Conservation (phyloP, 1,140 invertebrate genomes). For the Polypedilum vanderplanki region DNA sequence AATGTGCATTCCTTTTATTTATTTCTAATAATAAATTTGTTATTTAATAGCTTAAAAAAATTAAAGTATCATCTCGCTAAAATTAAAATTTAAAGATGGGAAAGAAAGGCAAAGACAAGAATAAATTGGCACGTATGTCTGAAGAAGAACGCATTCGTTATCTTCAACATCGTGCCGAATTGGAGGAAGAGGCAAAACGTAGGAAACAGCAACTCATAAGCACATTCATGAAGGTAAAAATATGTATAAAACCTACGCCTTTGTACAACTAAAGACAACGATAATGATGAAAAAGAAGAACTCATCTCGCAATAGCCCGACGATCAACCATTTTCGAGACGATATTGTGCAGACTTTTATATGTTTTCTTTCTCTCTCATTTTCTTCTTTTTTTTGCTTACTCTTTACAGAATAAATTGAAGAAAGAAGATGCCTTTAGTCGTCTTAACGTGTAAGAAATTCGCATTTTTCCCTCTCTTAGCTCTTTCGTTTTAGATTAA, state of each 20-base stretch:
- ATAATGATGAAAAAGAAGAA: neutral
- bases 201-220: conserved; percentile 69
- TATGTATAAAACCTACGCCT: neutral
- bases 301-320: conserved; percentile 28
- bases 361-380: neutral
- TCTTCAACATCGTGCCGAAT: conserved; percentile 66
- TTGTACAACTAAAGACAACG: neutral
- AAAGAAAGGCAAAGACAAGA: conserved; percentile 63
- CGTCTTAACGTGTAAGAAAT: conserved; percentile 56
- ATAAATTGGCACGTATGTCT: conserved; percentile 70
- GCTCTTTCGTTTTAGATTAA: neutral
- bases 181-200: conserved; percentile 66
- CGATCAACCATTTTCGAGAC: conserved; percentile 22
- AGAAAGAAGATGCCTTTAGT: conserved; percentile 67
- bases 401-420: conserved; percentile 64
- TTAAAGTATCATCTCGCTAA: no score
- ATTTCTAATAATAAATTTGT: no score
- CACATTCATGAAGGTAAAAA: conserved; percentile 64
- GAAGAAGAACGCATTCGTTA: conserved; percentile 71
- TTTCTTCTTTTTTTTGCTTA: conserved; percentile 25
- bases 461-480: neutral
- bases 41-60: no score
- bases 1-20: no score
- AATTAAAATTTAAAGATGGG: conserved; percentile 42
- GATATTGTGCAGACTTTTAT: conserved; percentile 20